These are phyloP conservation scores for Bruchidius siliquastri DNA, from an alignment of 2,888 invertebrate genomes.

Conservation along the genomic window DNA sequence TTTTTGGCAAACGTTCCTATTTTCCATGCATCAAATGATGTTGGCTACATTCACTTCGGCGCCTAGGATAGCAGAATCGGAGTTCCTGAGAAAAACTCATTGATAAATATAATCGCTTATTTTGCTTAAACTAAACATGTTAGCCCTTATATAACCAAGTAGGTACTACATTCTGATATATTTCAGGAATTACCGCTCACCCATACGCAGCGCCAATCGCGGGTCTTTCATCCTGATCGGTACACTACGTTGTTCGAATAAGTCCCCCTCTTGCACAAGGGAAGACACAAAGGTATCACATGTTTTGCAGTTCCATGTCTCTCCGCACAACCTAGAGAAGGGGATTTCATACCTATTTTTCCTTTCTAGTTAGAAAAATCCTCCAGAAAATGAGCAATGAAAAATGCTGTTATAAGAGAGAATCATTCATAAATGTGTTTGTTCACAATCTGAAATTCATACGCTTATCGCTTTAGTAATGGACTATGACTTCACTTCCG, in stretches of 20 bases:
- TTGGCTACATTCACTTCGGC: not conserved
- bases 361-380: not conserved
- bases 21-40: not conserved
- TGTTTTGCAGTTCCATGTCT: too few relatives aligned
- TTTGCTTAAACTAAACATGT: too few relatives aligned
- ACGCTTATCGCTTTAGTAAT: not conserved
- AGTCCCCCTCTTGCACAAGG: too few relatives aligned
- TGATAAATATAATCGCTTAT: not conserved
- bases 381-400: not conserved
- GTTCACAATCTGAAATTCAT: not conserved
- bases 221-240: too few relatives aligned
- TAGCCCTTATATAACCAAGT: too few relatives aligned
- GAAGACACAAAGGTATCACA: too few relatives aligned
- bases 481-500: not conserved
- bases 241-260: too few relatives aligned
- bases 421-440: not conserved
- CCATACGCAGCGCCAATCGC: too few relatives aligned
- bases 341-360: not conserved
- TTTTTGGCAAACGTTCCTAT: not conserved
- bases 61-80: not conserved
- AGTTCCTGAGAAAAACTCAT: not conserved
- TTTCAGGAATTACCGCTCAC: too few relatives aligned
- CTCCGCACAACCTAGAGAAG: too few relatives aligned
- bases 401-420: not conserved
- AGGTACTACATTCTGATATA: too few relatives aligned